A percentile compares a stretch with the other conserved stretches of the same genome.
Evolutionary conservation across 2,113 vertebrate genomes (phyloP).

Genomic region (Meleagris gallopavo): DNA sequence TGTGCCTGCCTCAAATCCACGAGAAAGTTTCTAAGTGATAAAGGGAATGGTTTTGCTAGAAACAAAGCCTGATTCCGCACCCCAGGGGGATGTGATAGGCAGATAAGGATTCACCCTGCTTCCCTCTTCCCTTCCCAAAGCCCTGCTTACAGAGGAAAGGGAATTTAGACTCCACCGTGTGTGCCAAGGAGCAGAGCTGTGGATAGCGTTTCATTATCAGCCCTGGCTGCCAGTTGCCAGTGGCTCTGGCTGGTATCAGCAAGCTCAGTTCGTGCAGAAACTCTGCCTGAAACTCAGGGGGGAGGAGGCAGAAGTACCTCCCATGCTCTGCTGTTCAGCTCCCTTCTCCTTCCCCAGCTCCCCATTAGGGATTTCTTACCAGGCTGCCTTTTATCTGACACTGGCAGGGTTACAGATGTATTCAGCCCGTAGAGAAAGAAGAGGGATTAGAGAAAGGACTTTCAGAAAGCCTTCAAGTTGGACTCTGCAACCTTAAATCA

Average conservation of each 20-base stretch:
- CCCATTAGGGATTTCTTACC: constrained; percentile 66
- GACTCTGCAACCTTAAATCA: constrained; percentile 63
- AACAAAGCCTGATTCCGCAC: constrained; percentile 53
- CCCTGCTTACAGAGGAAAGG: neutral
- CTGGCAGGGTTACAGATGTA: constrained; percentile 74
- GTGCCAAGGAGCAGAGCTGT: constrained; percentile 23
- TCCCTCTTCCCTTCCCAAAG: constrained; percentile 51
- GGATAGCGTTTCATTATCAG: constrained; percentile 53
- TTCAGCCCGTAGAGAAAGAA: constrained; percentile 69
- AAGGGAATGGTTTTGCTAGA: constrained; percentile 64
- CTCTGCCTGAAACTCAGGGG: constrained; percentile 62
- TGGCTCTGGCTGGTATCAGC: constrained; percentile 68
- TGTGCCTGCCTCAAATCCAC: constrained; percentile 4
- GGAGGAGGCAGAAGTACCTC: constrained; percentile 57
- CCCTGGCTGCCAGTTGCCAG: constrained; percentile 59
- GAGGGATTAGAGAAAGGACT: constrained; percentile 69
- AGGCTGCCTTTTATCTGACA: constrained; percentile 74
- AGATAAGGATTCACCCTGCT: constrained; percentile 66
- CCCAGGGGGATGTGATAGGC: constrained; percentile 25
- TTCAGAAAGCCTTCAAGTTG: constrained; percentile 62
- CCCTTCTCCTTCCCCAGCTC: constrained; percentile 52
- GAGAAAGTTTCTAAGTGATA: neutral
- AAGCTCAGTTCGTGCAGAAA: constrained; percentile 64
- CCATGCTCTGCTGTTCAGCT: constrained; percentile 34
- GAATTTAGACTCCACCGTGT: constrained; percentile 4